These are phyloP conservation scores for Cyprinus carpio DNA, from an alignment of 2,113 vertebrate genomes.

Conservation along the genomic window DNA sequence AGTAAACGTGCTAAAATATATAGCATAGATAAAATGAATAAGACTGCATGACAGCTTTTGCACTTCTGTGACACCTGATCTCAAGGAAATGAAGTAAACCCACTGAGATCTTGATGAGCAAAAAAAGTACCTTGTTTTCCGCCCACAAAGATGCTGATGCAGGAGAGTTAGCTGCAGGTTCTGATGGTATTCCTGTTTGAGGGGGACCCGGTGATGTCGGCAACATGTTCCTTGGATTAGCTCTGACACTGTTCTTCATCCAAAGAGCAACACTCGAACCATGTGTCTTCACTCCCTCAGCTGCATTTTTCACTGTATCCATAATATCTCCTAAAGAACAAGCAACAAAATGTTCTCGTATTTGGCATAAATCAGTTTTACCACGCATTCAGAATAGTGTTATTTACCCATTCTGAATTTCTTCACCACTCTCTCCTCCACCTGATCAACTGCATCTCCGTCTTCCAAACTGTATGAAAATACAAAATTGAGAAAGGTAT, in stretches of 20 bases:
- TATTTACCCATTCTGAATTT: constrained; percentile 76
- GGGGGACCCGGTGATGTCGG: constrained; percentile 64
- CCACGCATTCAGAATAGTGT: not conserved
- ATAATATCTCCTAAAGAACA: constrained; percentile 70
- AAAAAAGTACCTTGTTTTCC: constrained; percentile 58
- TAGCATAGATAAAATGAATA: not conserved
- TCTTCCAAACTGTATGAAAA: constrained; percentile 70
- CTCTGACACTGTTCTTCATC: constrained; percentile 73
- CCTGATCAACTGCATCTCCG: constrained; percentile 60
- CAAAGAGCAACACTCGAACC: constrained; percentile 71
- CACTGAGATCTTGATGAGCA: not conserved
- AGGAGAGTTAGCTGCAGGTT: constrained; percentile 62
- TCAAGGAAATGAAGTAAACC: not conserved
- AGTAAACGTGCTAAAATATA: not conserved
- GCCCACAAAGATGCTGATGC: constrained; percentile 49
- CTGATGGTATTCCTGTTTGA: constrained; percentile 6
- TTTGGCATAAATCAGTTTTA: not conserved
- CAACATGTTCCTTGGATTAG: constrained; percentile 66
- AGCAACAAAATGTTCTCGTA: not conserved
- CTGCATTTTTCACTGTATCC: constrained; percentile 72
- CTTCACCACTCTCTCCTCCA: constrained; percentile 69
- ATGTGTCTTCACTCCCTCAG: constrained; percentile 74
- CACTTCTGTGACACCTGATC: not conserved
- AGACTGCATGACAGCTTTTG: not conserved
- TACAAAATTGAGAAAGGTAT: not conserved